Conservation (phyloP, 2,888 invertebrate species). For the Byasa hedistus region DNA sequence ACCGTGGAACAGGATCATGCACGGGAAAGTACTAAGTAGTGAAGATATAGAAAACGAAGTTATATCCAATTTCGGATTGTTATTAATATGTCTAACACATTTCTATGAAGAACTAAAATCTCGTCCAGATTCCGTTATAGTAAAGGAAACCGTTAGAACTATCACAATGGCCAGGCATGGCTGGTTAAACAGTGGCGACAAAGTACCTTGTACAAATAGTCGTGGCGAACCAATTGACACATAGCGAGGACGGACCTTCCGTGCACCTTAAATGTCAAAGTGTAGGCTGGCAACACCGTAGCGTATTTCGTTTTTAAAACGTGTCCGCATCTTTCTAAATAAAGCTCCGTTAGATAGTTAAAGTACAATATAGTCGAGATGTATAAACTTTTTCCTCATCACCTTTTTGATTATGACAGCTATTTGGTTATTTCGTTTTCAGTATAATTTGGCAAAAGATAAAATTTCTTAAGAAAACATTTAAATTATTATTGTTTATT, state of each 20-base stretch:
- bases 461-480: neutral
- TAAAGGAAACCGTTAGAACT: conserved; percentile 27
- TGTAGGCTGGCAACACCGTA: conserved; percentile 29
- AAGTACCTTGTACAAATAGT: conserved; percentile 33
- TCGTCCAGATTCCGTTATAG: conserved; percentile 22
- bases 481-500: too few relatives aligned
- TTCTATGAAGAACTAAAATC: neutral
- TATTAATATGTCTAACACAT: neutral
- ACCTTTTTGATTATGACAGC: neutral
- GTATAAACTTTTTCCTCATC: neutral
- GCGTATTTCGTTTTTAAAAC: conserved; percentile 25
- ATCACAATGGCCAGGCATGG: conserved; percentile 35
- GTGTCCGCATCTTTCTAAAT: conserved; percentile 18
- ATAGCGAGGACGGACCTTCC: conserved; percentile 31
- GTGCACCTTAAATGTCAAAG: conserved; percentile 26
- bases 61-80: too few relatives aligned
- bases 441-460: neutral
- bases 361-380: conserved; percentile 12
- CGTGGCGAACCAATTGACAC: conserved; percentile 56
- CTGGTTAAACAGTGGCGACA: conserved; percentile 37
- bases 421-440: neutral
- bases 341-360: conserved; percentile 13
- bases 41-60: too few relatives aligned
- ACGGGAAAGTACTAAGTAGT: too few relatives aligned
- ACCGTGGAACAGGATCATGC: too few relatives aligned